phyloP scores from a whole-genome alignment of 2,888 invertebrate genomes.

The Argyresthia albistria region DNA sequence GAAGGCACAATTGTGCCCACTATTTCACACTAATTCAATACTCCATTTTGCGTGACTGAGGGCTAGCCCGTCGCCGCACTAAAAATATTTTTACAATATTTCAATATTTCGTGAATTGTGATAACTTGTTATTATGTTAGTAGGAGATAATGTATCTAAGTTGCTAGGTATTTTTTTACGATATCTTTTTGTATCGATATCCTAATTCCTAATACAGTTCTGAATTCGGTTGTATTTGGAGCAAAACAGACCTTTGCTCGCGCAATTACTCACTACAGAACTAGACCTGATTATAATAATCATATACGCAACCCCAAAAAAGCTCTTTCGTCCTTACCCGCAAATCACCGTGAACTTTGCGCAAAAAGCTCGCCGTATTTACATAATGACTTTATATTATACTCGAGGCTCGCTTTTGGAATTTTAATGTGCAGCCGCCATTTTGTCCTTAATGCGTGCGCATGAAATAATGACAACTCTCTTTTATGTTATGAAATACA shows the following conservation, averaged over 20 bases:
- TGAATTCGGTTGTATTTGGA: background rate
- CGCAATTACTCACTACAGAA: background rate
- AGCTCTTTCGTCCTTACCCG: conserved; percentile 10
- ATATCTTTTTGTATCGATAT: background rate
- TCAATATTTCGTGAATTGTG: too few species aligned
- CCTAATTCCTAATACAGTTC: background rate
- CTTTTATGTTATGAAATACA: background rate
- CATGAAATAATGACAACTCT: background rate
- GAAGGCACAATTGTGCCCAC: too few species aligned
- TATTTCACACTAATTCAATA: too few species aligned
- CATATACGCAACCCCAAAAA: background rate
- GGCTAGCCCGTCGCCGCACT: too few species aligned
- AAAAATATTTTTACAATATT: too few species aligned
- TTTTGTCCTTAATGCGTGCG: background rate
- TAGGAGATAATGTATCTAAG: too few species aligned
- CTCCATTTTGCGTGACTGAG: too few species aligned
- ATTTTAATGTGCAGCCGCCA: conserved; percentile 41
- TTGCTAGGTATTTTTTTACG: too few species aligned
- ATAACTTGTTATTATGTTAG: too few species aligned
- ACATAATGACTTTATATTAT: conserved; percentile 69
- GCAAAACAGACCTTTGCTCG: background rate
- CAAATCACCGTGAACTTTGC: conserved; percentile 50
- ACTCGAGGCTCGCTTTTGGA: conserved; percentile 41
- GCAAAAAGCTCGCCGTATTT: conserved; percentile 50
- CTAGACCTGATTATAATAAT: background rate